These are phyloP conservation scores for Schizothorax lantsangensis DNA, from an alignment of 2,797 vertebrate species.

Conservation along the genomic window DNA sequence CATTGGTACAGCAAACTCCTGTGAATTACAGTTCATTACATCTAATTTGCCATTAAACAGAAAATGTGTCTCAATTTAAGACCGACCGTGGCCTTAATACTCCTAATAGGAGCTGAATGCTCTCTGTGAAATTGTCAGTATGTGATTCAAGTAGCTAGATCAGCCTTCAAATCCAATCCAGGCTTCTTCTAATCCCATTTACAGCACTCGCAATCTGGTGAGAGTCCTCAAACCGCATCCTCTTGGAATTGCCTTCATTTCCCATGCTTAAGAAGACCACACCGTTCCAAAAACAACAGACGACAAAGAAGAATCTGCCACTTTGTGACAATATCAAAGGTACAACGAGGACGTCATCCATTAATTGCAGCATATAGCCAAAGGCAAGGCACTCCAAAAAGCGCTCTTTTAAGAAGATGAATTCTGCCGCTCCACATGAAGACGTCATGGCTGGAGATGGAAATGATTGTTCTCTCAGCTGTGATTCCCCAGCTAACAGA, in stretches of 20 bases:
- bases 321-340: slow-evolving; percentile 8
- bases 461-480: slow-evolving; percentile 37
- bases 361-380: slow-evolving; percentile 17
- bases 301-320: not conserved
- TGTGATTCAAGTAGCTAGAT: slow-evolving; percentile 27
- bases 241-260: slow-evolving; percentile 9
- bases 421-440: slow-evolving; percentile 25
- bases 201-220: slow-evolving; percentile 18
- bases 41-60: slow-evolving; percentile 53
- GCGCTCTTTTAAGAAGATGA: slow-evolving; percentile 18
- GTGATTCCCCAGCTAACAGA: slow-evolving; percentile 34
- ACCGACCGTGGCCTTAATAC: slow-evolving; percentile 24
- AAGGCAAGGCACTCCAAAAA: slow-evolving; percentile 17
- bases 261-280: not conserved
- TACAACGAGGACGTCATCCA: not conserved
- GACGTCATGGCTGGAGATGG: slow-evolving; percentile 12
- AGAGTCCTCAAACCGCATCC: slow-evolving; percentile 16
- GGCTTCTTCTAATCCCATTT: slow-evolving; percentile 24
- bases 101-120: slow-evolving; percentile 21
- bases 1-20: slow-evolving; percentile 49
- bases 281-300: slow-evolving; percentile 25
- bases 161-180: slow-evolving; percentile 32
- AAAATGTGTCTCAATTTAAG: slow-evolving; percentile 50
- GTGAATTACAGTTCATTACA: slow-evolving; percentile 49
- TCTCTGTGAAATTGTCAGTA: not conserved